Evolutionary conservation across 2,113 vertebrate genomes (phyloP), one percentile per base, ranked within the genome.

Genomic region (Callionymus lyra): DNA sequence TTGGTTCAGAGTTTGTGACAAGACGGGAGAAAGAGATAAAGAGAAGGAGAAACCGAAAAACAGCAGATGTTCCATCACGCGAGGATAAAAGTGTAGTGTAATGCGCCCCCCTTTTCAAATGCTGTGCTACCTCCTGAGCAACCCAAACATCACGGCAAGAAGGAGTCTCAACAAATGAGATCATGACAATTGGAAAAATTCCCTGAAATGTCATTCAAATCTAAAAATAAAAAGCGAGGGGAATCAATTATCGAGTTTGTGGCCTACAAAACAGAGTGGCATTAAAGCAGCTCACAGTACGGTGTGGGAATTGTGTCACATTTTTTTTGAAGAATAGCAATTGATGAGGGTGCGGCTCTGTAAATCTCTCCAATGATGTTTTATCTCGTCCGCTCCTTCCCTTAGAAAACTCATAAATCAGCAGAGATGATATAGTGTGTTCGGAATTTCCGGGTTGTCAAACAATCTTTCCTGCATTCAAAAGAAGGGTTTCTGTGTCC

Each of bases 131-230:
- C 51, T 4, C 21, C 21, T 8, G 4, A 27, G 21, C 21, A 5
- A 27, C 21, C 8, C 21, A 27, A 27, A 27, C 21, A 27, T n/a
- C n/a, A 58, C 44, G 1, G 47, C 38, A 50, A 45, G 50, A 49
- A 56, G 53, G 63, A 63, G 14, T 40, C 60, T 62, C 48, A 14
- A 56, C 59, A 73, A 79, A 81, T 71, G 60, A 74, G 64, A 78
- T 76, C 59, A 61, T 65, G 65, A 78, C 76, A 77, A 80, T 84
- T 74, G 64, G 48, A 84, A 81, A 76, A 74, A 85, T 82, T 76
- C 53, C 39, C 54, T 32, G 13, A 47, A 65, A 79, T 72, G 82
- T 79, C 82, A 84, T 70, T 84, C 80, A 85, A 73, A 65, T 77
- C 65, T 68, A 74, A 62, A 80, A 79, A 71, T 70, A 79, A 58